These are phyloP conservation scores for Bradysia coprophila DNA, from an alignment of 1,140 invertebrate genomes.

Conservation along the genomic window DNA sequence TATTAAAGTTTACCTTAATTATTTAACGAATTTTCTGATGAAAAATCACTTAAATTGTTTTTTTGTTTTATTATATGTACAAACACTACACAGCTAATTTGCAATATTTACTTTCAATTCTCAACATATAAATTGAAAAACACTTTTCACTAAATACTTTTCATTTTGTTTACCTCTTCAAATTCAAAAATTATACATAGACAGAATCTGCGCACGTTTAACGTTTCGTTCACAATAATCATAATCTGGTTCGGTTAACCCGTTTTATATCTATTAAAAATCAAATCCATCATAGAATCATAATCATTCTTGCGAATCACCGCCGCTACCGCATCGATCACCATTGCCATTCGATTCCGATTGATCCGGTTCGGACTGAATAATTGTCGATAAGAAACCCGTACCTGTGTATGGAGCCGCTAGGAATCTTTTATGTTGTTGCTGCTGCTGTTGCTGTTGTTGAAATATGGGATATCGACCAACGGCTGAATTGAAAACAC, in stretches of 20 bases:
- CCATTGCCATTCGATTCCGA: constrained; percentile 14
- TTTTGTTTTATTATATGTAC: no score
- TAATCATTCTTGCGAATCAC: constrained; percentile 13
- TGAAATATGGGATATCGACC: constrained; percentile 17
- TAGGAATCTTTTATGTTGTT: constrained; percentile 28
- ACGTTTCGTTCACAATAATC: not conserved
- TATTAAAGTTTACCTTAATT: no score
- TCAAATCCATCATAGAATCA: not conserved
- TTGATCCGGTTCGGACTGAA: constrained; percentile 34
- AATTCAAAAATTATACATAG: no score
- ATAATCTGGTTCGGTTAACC: not conserved
- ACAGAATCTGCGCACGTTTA: not conserved
- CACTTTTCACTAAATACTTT: no score
- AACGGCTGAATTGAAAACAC: constrained; percentile 25
- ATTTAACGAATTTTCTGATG: no score
- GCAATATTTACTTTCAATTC: no score
- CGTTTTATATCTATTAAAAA: no score
- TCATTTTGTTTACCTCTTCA: no score
- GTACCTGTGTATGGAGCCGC: constrained; percentile 62
- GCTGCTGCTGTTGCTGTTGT: constrained; percentile 3
- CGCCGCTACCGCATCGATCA: constrained; percentile 12
- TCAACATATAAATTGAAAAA: no score
- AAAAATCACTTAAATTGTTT: no score
- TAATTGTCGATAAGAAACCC: constrained; percentile 58
- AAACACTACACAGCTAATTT: no score